Percentiles rank a stretch among this genome's conserved stretches.
These are phyloP conservation scores for Harpalus rubripes DNA, from an alignment of 2,888 invertebrate species.

Conservation along the genomic window DNA sequence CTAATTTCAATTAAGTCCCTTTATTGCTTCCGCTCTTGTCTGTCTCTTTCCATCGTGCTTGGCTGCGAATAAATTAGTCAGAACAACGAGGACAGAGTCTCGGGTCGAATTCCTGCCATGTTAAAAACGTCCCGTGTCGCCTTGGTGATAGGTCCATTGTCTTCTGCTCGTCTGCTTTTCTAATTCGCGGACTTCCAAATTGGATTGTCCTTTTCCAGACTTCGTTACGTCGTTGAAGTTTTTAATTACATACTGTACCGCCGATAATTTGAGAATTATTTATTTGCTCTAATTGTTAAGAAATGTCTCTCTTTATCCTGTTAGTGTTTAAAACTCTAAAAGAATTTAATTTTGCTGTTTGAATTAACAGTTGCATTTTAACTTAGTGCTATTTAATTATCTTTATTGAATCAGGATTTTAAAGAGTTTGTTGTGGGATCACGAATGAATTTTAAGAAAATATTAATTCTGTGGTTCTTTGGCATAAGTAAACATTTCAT, in stretches of 20 bases:
- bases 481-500: too few species aligned
- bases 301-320: not conserved
- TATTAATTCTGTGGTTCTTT: too few species aligned
- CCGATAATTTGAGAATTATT: conserved; percentile 29
- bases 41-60: conserved; percentile 34
- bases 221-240: conserved; percentile 29
- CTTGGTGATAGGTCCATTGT: conserved; percentile 61
- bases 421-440: too few species aligned
- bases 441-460: too few species aligned
- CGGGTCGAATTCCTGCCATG: conserved; percentile 36
- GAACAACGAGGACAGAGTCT: conserved; percentile 17
- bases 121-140: conserved; percentile 59
- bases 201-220: conserved; percentile 45
- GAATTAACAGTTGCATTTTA: too few species aligned
- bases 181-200: conserved; percentile 26
- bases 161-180: conserved; percentile 20
- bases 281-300: conserved; percentile 34
- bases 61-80: conserved; percentile 55
- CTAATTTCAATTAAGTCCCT: conserved; percentile 66
- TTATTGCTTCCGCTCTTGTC: conserved; percentile 60
- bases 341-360: not conserved
- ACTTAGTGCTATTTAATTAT: too few species aligned
- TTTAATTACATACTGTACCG: conserved; percentile 30
- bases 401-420: too few species aligned
- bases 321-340: not conserved